phyloP scores from a whole-genome alignment of 2,113 vertebrate species.

The Nannobrachium achirus region DNA sequence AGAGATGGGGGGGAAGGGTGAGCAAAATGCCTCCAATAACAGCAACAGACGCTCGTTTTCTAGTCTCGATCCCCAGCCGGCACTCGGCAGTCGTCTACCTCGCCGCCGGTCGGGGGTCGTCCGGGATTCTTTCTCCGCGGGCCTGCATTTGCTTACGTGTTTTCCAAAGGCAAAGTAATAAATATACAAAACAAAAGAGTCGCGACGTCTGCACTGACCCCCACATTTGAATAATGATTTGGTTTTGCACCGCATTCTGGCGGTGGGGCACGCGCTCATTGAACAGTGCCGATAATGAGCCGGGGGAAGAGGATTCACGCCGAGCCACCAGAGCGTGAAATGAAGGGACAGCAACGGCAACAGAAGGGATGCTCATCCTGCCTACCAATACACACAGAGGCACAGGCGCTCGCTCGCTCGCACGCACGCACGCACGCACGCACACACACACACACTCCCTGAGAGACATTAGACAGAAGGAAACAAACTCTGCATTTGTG shows the following conservation, averaged over 20 bases:
- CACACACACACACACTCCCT: constrained; percentile 7
- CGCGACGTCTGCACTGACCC: constrained; percentile 68
- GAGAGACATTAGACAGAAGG: constrained; percentile 48
- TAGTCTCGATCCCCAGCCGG: constrained; percentile 46
- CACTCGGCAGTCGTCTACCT: constrained; percentile 26
- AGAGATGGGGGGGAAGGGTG: constrained; percentile 40
- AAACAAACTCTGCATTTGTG: constrained; percentile 45
- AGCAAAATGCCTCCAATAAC: constrained; percentile 53
- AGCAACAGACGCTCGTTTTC: constrained; percentile 40
- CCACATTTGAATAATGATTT: constrained; percentile 77
- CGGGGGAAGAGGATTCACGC: constrained; percentile 80
- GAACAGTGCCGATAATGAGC: constrained; percentile 82
- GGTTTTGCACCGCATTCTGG: constrained; percentile 61
- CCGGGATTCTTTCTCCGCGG: constrained; percentile 37
- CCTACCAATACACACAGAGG: constrained; percentile 57
- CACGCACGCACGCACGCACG: constrained; percentile 27
- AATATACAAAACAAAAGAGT: constrained; percentile 65
- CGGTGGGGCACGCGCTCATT: constrained; percentile 56
- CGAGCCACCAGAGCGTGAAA: constrained; percentile 79
- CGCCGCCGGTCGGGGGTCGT: constrained; percentile 25
- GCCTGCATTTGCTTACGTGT: constrained; percentile 48
- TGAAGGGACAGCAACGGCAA: constrained; percentile 78
- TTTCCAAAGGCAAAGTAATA: constrained; percentile 63
- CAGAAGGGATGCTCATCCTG: constrained; percentile 70
- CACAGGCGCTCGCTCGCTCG: constrained; percentile 26